Evolutionary conservation across 2,113 vertebrate genomes (phyloP).

Genomic region (Channa maculata): DNA sequence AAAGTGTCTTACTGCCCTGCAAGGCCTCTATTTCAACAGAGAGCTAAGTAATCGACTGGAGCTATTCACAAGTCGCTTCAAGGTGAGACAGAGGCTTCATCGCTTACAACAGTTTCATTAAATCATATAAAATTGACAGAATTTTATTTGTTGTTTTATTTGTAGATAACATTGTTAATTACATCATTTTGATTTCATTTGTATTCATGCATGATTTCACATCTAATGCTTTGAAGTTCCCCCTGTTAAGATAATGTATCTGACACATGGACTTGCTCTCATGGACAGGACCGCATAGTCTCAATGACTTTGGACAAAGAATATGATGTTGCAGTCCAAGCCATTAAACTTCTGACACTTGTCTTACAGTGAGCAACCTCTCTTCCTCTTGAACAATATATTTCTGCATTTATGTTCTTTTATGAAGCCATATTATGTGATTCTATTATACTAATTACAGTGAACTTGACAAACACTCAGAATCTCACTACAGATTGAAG

Average conservation of each 20-base stretch:
- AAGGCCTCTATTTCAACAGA: slow-evolving; percentile 95
- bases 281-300: slow-evolving; percentile 93
- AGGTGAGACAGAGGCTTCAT: slow-evolving; percentile 81
- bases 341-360: slow-evolving; percentile 97
- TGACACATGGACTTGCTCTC: slow-evolving; percentile 33
- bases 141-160: background rate
- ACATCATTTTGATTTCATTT: background rate
- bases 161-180: background rate
- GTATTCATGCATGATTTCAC: background rate
- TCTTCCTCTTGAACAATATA: background rate
- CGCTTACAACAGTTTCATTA: background rate
- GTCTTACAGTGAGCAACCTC: slow-evolving; percentile 93
- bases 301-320: slow-evolving; percentile 99
- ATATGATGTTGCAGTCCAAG: slow-evolving; percentile 98
- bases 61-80: slow-evolving; percentile 97
- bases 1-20: slow-evolving; percentile 95
- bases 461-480: background rate
- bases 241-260: background rate
- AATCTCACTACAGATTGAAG: background rate
- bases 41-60: slow-evolving; percentile 95
- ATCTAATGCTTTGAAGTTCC: background rate
- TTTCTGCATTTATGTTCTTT: background rate
- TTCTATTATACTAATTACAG: background rate
- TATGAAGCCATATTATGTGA: background rate
- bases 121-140: background rate